These are phyloP conservation scores for Hemibagrus guttatus DNA, from an alignment of 2,797 vertebrate species.

Conservation along the genomic window DNA sequence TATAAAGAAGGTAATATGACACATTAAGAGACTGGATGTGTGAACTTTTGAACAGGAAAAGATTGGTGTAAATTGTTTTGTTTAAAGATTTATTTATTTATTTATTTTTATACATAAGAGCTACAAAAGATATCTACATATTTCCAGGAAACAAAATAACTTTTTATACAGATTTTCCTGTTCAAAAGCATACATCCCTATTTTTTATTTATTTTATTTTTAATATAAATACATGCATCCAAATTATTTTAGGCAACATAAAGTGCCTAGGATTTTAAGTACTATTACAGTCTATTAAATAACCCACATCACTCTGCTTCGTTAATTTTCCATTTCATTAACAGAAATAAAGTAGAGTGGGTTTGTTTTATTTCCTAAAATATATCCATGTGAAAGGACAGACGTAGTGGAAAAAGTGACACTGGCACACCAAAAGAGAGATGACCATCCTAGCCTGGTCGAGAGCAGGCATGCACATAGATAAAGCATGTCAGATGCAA, in stretches of 20 bases:
- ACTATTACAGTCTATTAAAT: background rate
- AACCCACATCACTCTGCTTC: background rate
- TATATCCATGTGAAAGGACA: constrained; percentile 70
- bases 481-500: constrained; percentile 80
- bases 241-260: background rate
- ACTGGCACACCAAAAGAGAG: constrained; percentile 60
- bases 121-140: no score
- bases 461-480: constrained; percentile 74
- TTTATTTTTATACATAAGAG: no score
- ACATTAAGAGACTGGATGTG: no score
- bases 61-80: no score
- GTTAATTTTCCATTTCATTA: constrained; percentile 49
- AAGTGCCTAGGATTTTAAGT: background rate
- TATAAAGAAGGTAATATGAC: no score
- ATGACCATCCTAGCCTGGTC: constrained; percentile 61
- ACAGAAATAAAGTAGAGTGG: constrained; percentile 14
- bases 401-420: constrained; percentile 60
- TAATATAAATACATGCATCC: background rate
- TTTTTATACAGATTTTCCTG: no score
- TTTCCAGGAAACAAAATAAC: no score
- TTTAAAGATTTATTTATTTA: no score
- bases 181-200: no score
- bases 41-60: no score
- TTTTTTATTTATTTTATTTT: background rate
- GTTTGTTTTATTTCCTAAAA: constrained; percentile 72